phyloP scores from a whole-genome alignment of 2,888 invertebrate genomes.

The Melanostoma scalare region DNA sequence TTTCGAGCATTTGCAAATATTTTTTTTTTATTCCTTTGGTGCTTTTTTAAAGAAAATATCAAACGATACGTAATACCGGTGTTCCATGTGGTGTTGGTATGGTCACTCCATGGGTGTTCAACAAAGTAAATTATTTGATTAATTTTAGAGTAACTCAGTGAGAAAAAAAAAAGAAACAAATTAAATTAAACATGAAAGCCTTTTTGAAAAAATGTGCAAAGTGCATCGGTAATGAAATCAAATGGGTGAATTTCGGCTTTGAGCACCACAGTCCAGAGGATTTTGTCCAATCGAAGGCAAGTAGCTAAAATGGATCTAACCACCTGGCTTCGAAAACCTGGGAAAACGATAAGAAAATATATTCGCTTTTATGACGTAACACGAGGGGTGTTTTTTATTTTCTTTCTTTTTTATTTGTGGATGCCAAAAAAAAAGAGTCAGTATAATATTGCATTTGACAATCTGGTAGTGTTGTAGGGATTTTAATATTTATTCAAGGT shows the following conservation, averaged over 20 bases:
- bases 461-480: background rate
- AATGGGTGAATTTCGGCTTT: conserved; percentile 79
- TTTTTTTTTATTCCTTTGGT: background rate
- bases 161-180: conserved; percentile 29
- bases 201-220: conserved; percentile 76
- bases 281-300: conserved; percentile 81
- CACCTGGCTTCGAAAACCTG: conserved; percentile 2
- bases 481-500: conserved; percentile 3
- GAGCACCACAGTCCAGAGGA: conserved; percentile 78
- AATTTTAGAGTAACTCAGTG: background rate
- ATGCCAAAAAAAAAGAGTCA: conserved; percentile 20
- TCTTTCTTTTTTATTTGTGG: conserved; percentile 21
- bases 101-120: background rate
- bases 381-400: conserved; percentile 24
- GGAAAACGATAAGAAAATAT: background rate
- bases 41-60: background rate
- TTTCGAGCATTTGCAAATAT: conserved; percentile 6
- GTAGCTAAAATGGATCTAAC: conserved; percentile 19
- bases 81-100: conserved; percentile 14
- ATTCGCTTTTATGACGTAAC: conserved; percentile 15
- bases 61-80: conserved; percentile 9
- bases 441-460: conserved; percentile 1
- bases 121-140: background rate
- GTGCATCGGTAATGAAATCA: conserved; percentile 77
- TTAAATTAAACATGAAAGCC: conserved; percentile 75